These are phyloP conservation scores for Tipula vernalis DNA, from an alignment of 2,888 invertebrate genomes.

Conservation along the genomic window DNA sequence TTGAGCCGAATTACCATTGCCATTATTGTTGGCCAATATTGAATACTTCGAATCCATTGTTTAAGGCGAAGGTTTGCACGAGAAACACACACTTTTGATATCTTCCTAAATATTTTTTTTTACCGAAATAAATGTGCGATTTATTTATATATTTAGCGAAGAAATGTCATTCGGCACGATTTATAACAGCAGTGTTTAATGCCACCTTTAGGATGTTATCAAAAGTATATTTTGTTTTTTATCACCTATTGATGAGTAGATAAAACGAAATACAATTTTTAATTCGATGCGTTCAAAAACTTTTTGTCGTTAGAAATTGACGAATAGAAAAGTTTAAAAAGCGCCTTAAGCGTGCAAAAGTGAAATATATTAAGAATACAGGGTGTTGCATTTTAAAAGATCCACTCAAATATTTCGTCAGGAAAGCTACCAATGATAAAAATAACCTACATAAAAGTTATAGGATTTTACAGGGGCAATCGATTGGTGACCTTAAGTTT, in stretches of 20 bases:
- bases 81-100: neutral
- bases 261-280: too few species aligned
- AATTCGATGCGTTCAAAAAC: too few species aligned
- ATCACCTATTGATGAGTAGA: neutral
- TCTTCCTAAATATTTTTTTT: neutral
- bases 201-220: neutral
- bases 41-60: slow-evolving; percentile 25
- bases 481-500: too few species aligned
- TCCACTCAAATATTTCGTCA: too few species aligned
- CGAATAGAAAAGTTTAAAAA: too few species aligned
- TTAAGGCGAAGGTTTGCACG: neutral
- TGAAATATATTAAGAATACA: too few species aligned
- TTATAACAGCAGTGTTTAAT: neutral
- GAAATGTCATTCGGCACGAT: neutral
- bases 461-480: too few species aligned
- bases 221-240: neutral
- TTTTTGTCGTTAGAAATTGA: too few species aligned
- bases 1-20: slow-evolving; percentile 11
- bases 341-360: too few species aligned
- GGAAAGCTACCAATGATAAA: too few species aligned
- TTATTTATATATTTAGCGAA: neutral
- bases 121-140: neutral
- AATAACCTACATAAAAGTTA: too few species aligned
- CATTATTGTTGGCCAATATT: slow-evolving; percentile 19
- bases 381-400: too few species aligned